These are phyloP conservation scores for Acanthacorydalis orientalis DNA, from an alignment of 2,888 invertebrate species.

Conservation along the genomic window DNA sequence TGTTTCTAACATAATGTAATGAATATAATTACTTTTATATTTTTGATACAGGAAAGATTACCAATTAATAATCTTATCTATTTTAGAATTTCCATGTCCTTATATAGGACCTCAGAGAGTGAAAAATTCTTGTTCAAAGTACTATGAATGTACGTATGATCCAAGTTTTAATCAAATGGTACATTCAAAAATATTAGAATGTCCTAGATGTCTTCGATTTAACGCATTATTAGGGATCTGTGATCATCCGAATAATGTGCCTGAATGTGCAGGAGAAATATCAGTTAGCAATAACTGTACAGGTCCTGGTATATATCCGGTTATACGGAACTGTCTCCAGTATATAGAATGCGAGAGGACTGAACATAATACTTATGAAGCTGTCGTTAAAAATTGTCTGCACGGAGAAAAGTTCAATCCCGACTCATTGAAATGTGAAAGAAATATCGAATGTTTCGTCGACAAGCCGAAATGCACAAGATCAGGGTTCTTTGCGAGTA, in stretches of 20 bases:
- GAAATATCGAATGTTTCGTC: neutral
- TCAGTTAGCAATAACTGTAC: constrained; percentile 12
- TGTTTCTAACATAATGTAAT: no score
- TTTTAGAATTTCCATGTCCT: constrained; percentile 11
- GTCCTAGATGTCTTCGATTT: constrained; percentile 17
- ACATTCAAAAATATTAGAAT: constrained; percentile 10
- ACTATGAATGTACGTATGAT: constrained; percentile 14
- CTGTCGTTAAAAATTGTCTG: constrained; percentile 11
- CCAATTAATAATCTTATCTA: no score
- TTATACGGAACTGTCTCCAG: constrained; percentile 12
- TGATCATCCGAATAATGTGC: constrained; percentile 17
- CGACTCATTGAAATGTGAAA: constrained; percentile 8
- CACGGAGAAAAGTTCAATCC: constrained; percentile 8
- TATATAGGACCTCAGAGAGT: constrained; percentile 13
- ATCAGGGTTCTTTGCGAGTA: constrained; percentile 9
- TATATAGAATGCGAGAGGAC: constrained; percentile 13
- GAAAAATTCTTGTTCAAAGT: constrained; percentile 14
- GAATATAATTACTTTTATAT: no score
- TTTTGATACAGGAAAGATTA: no score
- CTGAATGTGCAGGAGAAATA: constrained; percentile 15
- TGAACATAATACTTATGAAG: constrained; percentile 4
- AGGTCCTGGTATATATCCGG: constrained; percentile 13
- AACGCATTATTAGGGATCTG: constrained; percentile 14
- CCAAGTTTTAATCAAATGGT: constrained; percentile 9
- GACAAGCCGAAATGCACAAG: constrained; percentile 7